Percentiles rank a stretch among this genome's conserved stretches.
phyloP scores from a whole-genome alignment of 2,888 invertebrate species.

The Caenorhabditis angaria region DNA sequence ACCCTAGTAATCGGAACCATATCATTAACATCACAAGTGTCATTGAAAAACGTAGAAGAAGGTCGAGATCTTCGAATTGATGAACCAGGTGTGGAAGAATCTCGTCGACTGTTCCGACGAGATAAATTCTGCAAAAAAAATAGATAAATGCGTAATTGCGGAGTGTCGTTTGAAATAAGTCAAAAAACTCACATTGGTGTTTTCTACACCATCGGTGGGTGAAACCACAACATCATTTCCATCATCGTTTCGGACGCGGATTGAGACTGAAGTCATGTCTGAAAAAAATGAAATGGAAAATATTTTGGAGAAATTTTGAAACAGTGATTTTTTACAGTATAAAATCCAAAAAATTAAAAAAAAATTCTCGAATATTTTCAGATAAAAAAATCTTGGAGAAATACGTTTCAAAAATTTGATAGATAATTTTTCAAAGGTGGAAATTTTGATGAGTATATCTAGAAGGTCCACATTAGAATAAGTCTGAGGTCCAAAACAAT shows the following conservation, averaged over 20 bases:
- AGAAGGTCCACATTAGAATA: no score
- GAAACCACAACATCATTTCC: slow-evolving; percentile 42
- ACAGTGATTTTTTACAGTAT: not conserved
- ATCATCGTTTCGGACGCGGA: slow-evolving; percentile 42
- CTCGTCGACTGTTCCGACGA: slow-evolving; percentile 36
- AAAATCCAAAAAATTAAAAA: not conserved
- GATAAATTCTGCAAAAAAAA: slow-evolving; percentile 27
- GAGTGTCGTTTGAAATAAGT: no score
- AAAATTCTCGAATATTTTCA: not conserved
- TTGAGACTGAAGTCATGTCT: slow-evolving; percentile 43
- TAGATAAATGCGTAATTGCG: no score
- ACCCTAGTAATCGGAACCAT: slow-evolving; percentile 20
- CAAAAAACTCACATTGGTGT: slow-evolving; percentile 20
- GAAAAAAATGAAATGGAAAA: not conserved
- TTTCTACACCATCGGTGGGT: slow-evolving; percentile 32
- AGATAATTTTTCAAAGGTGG: no score
- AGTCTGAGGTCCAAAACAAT: no score
- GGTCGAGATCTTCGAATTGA: slow-evolving; percentile 40
- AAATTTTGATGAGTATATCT: no score
- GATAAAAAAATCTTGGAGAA: no score
- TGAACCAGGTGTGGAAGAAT: slow-evolving; percentile 35
- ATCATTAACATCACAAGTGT: slow-evolving; percentile 34
- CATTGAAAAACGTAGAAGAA: slow-evolving; percentile 35
- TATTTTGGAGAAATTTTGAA: not conserved
- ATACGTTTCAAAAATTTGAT: no score